Base-by-base conservation (phyloP, 2,888 invertebrate species). In the Synanthedon vespiformis region DNA sequence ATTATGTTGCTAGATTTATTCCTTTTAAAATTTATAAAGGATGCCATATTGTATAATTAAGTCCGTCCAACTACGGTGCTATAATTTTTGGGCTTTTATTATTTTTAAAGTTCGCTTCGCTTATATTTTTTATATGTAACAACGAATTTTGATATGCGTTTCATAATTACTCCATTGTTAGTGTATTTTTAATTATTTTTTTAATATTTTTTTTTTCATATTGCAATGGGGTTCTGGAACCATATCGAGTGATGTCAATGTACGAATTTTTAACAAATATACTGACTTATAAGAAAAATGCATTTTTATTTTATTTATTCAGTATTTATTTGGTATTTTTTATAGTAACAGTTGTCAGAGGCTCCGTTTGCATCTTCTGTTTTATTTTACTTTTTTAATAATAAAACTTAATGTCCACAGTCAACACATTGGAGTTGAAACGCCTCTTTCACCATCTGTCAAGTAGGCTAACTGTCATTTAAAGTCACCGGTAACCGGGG, bases 201-300 rank as follows among this genome's bases (percentile, higher is more conserved):
- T 49, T 16, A 44, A 11, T 53, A 40, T 48, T 56, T 63, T 63
- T 63, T 63, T 69, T 70, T 58, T 66, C 64, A 73, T 68, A 72
- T 72, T 70, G 64, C 81, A 85, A 87, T 87, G 87, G 83, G 78
- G 83, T 83, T 87, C 87, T 87, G 87, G 87, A 87, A 87, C 87
- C 68, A 74, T 80, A 85, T 79, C 87, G 71, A 65, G 59, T 68
- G 62, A 70, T 72, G 67, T 66, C 50, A 40, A 27, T 83, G 77
- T 82, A 81, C 74, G 76, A 77, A 62, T 78, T 78, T 75, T 79
- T 80, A 85, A 85, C 80, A 83, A 86, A 79, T 87, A 87, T 81
- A 87, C 83, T 85, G 80, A 85, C 80, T 76, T 68, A 16, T 2
- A 34, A 50, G 12, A 50, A 50, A 50, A 50, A 50, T 40, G 6